These are phyloP conservation scores for Conus ventricosus DNA, from an alignment of 1,140 invertebrate species.

Conservation along the genomic window DNA sequence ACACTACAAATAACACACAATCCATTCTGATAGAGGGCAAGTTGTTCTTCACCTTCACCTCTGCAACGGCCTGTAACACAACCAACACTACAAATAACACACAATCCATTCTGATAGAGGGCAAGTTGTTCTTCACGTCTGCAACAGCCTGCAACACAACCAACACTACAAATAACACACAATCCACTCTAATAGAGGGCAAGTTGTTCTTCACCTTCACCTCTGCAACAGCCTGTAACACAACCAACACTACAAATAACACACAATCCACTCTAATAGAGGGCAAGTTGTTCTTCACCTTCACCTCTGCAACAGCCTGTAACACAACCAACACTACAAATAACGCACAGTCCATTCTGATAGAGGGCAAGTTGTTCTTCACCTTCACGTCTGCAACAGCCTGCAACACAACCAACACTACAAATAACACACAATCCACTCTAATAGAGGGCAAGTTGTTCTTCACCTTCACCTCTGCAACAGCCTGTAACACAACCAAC, in stretches of 20 bases:
- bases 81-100: no score
- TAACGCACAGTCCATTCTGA: no score
- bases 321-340: not conserved
- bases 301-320: conserved; percentile 88
- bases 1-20: no score
- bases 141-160: conserved; percentile 79
- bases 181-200: no score
- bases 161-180: no score
- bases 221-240: not conserved
- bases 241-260: no score
- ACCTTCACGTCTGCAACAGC: not conserved
- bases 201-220: not conserved
- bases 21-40: no score
- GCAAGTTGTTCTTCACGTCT: conserved; percentile 93
- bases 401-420: not conserved
- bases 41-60: not conserved
- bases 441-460: conserved; percentile 92
- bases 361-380: not conserved
- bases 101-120: conserved; percentile 93
- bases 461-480: conserved; percentile 92
- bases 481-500: conserved; percentile 75
- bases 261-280: conserved; percentile 91
- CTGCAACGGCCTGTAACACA: not conserved
- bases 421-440: conserved; percentile 82
- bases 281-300: conserved; percentile 93